These are phyloP conservation scores for Ficedula albicollis DNA, from an alignment of 2,797 vertebrate genomes.

Conservation along the genomic window DNA sequence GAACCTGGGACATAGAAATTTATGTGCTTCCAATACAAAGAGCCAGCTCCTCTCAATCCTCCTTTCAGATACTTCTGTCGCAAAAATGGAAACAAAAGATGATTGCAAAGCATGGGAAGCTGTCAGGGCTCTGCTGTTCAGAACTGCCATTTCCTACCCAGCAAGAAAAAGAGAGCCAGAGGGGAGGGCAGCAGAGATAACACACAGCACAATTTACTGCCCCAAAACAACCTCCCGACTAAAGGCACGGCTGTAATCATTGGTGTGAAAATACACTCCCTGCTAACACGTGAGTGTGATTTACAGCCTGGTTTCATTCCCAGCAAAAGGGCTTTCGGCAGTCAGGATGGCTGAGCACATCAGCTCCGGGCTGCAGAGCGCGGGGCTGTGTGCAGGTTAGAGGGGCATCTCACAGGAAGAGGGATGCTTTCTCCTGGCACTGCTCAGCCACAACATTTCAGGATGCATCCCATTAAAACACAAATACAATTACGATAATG, in stretches of 20 bases:
- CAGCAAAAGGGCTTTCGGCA: not conserved
- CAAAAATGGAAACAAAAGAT: slow-evolving; percentile 32
- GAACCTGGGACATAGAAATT: not conserved
- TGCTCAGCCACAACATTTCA: not conserved
- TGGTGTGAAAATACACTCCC: slow-evolving; percentile 46
- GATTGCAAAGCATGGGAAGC: slow-evolving; percentile 5
- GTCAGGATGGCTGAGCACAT: not conserved
- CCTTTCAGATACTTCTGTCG: slow-evolving; percentile 3
- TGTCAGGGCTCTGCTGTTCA: not conserved
- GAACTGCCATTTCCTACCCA: slow-evolving; percentile 45
- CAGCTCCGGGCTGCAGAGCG: not conserved
- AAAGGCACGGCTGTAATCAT: slow-evolving; percentile 43
- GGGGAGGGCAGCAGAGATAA: slow-evolving; percentile 9
- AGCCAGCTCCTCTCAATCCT: not conserved
- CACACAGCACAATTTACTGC: slow-evolving; percentile 54
- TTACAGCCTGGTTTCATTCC: not conserved
- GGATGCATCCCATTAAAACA: not conserved
- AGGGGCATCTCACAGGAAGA: not conserved
- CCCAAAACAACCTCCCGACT: slow-evolving; percentile 59
- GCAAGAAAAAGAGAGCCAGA: not conserved
- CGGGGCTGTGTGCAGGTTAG: not conserved
- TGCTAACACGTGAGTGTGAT: slow-evolving; percentile 27
- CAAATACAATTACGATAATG: not conserved
- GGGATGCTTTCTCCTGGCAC: not conserved
- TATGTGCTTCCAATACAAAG: not conserved